Conservation (phyloP, 2,888 invertebrate genomes). For the Nomada flava region DNA sequence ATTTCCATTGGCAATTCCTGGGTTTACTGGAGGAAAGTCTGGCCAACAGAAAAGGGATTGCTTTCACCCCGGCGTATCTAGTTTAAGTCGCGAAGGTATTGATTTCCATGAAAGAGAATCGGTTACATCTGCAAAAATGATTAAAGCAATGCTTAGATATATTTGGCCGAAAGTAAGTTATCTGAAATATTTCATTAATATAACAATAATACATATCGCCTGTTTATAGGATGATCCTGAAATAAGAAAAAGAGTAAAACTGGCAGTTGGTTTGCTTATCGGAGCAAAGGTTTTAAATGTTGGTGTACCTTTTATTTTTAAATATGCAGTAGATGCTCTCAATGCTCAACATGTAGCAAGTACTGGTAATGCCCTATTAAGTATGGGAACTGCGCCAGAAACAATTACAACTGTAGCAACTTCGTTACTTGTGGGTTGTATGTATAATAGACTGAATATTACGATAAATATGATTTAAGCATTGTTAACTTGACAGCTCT, state of each 20-base stretch:
- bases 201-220: constrained; percentile 61
- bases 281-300: constrained; percentile 96
- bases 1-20: constrained; percentile 75
- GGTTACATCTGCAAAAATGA: constrained; percentile 91
- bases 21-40: constrained; percentile 80
- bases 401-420: constrained; percentile 92
- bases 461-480: not conserved
- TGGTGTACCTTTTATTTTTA: constrained; percentile 97
- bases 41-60: constrained; percentile 89
- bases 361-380: constrained; percentile 86
- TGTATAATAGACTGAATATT: constrained; percentile 80
- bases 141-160: constrained; percentile 94
- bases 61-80: constrained; percentile 95
- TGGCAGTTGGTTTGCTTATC: constrained; percentile 92
- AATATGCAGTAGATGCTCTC: constrained; percentile 95
- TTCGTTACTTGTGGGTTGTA: constrained; percentile 94
- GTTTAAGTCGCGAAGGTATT: constrained; percentile 88
- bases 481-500: not conserved
- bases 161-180: constrained; percentile 96
- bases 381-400: constrained; percentile 92
- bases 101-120: constrained; percentile 86
- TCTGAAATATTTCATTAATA: constrained; percentile 72
- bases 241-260: constrained; percentile 91
- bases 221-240: constrained; percentile 88
- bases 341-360: constrained; percentile 86